A percentile compares a stretch with the other conserved stretches of the same genome.
phyloP scores from a whole-genome alignment of 2,797 vertebrate genomes.

The Hypotaenidia philippensis region DNA sequence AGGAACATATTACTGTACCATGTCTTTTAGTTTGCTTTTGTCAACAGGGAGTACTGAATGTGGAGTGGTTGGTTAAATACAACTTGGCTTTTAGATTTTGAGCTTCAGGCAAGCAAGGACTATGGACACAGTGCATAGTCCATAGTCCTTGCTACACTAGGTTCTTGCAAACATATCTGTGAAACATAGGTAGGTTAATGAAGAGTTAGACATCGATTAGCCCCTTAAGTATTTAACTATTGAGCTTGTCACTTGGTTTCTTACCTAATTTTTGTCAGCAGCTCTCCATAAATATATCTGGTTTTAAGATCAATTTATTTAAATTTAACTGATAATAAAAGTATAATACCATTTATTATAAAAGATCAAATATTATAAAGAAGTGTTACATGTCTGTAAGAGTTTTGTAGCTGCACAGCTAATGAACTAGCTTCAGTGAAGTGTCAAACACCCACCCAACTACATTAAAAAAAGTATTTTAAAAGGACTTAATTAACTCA shows the following conservation, averaged over 20 bases:
- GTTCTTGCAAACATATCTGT: not conserved
- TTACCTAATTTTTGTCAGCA: not conserved
- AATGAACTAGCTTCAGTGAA: not conserved
- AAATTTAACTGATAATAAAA: not conserved
- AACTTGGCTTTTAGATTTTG: not conserved
- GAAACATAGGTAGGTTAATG: not conserved
- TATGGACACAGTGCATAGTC: not conserved
- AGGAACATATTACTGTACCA: not conserved
- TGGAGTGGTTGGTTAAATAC: fast-evolving
- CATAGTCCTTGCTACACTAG: not conserved
- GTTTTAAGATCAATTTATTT: not conserved
- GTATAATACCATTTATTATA: not conserved
- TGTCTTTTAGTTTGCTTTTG: not conserved
- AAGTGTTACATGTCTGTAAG: not conserved
- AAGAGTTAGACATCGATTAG: not conserved
- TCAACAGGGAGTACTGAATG: not conserved
- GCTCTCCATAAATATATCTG: not conserved
- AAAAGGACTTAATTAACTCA: not conserved
- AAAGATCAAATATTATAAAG: not conserved
- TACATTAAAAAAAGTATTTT: not conserved
- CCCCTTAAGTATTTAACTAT: not conserved
- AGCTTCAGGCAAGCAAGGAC: not conserved
- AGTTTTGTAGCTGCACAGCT: not conserved
- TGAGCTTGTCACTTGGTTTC: not conserved
- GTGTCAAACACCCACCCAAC: not conserved